Evolutionary conservation across 1,140 invertebrate genomes (phyloP), one percentile per base, ranked within the genome.

Genomic region (Cyclargus thomasi): DNA sequence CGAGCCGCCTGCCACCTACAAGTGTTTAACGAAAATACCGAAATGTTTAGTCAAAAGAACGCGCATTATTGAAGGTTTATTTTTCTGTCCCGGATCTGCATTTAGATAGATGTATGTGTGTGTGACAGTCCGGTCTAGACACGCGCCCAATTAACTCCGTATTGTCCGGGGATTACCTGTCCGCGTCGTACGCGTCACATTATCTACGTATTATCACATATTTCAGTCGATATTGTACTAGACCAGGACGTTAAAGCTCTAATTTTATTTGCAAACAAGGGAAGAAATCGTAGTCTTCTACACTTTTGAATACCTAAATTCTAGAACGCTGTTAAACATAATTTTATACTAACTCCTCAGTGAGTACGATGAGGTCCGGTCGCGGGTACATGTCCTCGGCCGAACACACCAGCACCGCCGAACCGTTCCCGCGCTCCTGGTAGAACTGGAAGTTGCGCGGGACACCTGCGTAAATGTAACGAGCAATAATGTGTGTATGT

Each of bases 301-400:
- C n/a, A n/a, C n/a, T n/a, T n/a, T n/a, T n/a, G n/a, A n/a, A n/a
- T n/a, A n/a, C n/a, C n/a, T n/a, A n/a, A n/a, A n/a, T n/a, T n/a
- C n/a, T n/a, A n/a, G n/a, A n/a, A n/a, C n/a, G n/a, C n/a, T n/a
- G n/a, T n/a, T n/a, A n/a, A n/a, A n/a, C n/a, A n/a, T n/a, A n/a
- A n/a, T n/a, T n/a, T n/a, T n/a, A n/a, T 63, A 81, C 83, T 82
- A 72, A 90, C 90, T 87, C 83, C 66, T 83, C 74, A 53, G 86
- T 82, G 10, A 80, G 70, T 76, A 91, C 90, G 22, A 70, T 71
- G 73, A 91, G 83, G 17, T 76, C 74, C 7, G 89, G 90, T 62
- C 76, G 82, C 0, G 90, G 90, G 67, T 86, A 91, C 21, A 91
- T 74, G 63, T 90, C 82, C 72, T 90, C 85, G 5, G 86, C 89